A percentile compares a stretch with the other conserved stretches of the same genome.
phyloP scores from a whole-genome alignment of 53 echinoderm and acorn worm species.

The Glandiceps talaboti region DNA sequence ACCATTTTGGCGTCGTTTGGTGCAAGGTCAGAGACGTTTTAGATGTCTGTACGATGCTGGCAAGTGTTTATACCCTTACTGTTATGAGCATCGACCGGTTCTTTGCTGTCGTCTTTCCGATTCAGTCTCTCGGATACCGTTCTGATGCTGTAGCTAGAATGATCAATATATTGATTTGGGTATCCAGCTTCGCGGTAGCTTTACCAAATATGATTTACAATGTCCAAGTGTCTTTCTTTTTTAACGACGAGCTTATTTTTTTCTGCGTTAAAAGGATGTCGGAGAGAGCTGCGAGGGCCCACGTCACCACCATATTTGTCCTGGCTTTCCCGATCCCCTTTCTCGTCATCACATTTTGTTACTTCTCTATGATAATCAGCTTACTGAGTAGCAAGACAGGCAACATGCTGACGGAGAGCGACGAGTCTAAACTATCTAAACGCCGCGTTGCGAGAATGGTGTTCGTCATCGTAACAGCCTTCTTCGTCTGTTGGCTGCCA shows the following conservation, averaged over 20 bases:
- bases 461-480: background rate
- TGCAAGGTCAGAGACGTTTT: background rate
- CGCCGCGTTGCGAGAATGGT: background rate
- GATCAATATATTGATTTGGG: background rate
- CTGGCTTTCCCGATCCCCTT: background rate
- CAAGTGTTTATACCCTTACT: background rate
- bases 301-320: background rate
- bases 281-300: background rate
- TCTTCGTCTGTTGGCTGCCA: background rate
- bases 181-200: background rate
- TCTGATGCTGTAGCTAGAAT: background rate
- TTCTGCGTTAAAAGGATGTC: background rate
- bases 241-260: background rate
- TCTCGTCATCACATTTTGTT: background rate
- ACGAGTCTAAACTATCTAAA: background rate
- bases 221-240: background rate
- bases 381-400: background rate
- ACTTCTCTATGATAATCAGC: background rate
- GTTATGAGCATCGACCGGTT: background rate
- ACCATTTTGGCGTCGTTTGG: background rate
- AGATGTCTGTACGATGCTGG: background rate
- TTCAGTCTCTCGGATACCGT: background rate
- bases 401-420: background rate
- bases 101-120: background rate
- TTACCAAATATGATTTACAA: background rate